Evolutionary conservation across 2,888 invertebrate species (phyloP).

Genomic region (Tenthredo distinguenda): DNA sequence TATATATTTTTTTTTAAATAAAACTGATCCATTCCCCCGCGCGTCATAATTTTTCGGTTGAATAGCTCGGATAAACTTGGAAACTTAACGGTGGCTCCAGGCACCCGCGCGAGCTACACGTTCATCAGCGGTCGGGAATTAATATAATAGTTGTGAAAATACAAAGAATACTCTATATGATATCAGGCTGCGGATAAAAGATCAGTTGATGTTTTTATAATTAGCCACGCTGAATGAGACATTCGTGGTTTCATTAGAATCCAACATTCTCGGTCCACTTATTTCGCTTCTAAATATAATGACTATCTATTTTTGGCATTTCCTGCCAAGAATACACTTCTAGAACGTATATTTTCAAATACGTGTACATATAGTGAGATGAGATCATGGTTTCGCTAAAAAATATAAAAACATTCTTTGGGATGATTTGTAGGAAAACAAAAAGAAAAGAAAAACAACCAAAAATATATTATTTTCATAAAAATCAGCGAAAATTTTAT

Average conservation of each 20-base stretch:
- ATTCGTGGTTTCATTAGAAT: slow-evolving; percentile 2
- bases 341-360: slow-evolving; percentile 38
- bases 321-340: slow-evolving; percentile 39
- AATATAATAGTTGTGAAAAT: background rate
- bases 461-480: background rate
- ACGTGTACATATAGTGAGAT: background rate
- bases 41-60: slow-evolving; percentile 1
- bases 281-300: slow-evolving; percentile 25
- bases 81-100: slow-evolving; percentile 18
- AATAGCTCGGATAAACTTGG: slow-evolving; percentile 18
- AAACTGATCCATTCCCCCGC: slow-evolving; percentile 10
- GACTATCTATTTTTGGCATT: slow-evolving; percentile 15
- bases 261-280: slow-evolving; percentile 20
- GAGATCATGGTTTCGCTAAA: background rate
- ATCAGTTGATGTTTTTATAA: background rate
- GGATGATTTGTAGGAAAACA: background rate
- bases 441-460: background rate
- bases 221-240: slow-evolving; percentile 21
- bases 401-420: background rate
- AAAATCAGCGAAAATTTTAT: background rate
- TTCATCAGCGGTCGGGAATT: background rate
- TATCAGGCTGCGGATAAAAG: background rate
- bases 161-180: background rate
- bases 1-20: background rate
- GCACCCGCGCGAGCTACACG: background rate